Conservation (phyloP, 2,888 invertebrate genomes). For the Sinelater perroti region DNA sequence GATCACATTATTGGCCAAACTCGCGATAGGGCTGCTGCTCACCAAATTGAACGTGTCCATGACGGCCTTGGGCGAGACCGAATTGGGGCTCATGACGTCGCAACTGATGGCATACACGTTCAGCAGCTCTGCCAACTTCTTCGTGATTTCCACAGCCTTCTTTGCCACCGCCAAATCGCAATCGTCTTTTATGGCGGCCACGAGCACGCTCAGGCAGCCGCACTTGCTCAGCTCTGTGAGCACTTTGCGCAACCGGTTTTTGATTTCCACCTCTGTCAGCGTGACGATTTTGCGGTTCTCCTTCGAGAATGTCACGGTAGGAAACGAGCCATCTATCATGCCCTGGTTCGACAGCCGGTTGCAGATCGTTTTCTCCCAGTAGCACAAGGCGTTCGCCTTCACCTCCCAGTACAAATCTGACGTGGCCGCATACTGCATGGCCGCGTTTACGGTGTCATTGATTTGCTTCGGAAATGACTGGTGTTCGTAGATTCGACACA, state of each 20-base stretch:
- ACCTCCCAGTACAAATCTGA: conserved; percentile 86
- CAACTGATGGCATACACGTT: conserved; percentile 65
- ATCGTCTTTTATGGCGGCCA: conserved; percentile 72
- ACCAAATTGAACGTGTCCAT: conserved; percentile 17
- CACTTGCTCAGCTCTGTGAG: conserved; percentile 67
- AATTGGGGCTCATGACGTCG: conserved; percentile 46
- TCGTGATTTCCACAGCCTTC: conserved; percentile 66
- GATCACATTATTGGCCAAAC: conserved; percentile 65
- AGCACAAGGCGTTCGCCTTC: conserved; percentile 74
- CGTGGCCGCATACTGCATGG: conserved; percentile 73
- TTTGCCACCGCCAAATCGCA: conserved; percentile 77
- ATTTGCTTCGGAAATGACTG: conserved; percentile 67
- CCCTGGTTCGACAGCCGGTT: conserved; percentile 76
- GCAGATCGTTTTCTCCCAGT: conserved; percentile 76
- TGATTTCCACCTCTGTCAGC: conserved; percentile 73
- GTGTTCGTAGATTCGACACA: conserved; percentile 73
- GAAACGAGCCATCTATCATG: conserved; percentile 84
- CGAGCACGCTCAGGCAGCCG: conserved; percentile 75
- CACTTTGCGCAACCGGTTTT: conserved; percentile 70
- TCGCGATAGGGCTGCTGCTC: conserved; percentile 24
- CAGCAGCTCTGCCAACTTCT: conserved; percentile 65
- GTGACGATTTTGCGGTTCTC: conserved; percentile 81
- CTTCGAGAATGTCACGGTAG: conserved; percentile 80
- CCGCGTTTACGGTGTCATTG: conserved; percentile 67
- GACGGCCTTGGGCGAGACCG: conserved; percentile 27